Evolutionary conservation across 2,797 vertebrate species (phyloP).

Genomic region (Buphagus erythrorhynchus): DNA sequence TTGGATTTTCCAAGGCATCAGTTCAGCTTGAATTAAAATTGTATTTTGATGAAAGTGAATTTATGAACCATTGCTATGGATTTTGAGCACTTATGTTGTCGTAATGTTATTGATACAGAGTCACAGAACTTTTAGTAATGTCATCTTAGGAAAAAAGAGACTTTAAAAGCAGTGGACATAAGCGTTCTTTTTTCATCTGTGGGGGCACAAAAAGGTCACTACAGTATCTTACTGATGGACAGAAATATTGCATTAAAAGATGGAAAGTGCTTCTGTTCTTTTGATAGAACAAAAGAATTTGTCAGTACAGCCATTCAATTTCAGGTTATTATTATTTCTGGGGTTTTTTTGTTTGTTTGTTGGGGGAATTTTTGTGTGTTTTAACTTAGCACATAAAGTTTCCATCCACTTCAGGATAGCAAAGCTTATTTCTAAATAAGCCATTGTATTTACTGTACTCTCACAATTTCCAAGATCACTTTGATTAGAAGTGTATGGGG

Average conservation of each 20-base stretch:
- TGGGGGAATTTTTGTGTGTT: not conserved
- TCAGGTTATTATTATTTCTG: not conserved
- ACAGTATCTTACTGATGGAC: not conserved
- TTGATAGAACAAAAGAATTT: not conserved
- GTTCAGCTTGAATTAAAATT: conserved; percentile 61
- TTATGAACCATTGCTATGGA: conserved; percentile 47
- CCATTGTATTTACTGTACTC: not conserved
- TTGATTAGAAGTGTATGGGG: not conserved
- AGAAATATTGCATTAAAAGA: not conserved
- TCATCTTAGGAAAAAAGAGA: not conserved
- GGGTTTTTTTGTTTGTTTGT: rapidly evolving
- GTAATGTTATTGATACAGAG: conserved; percentile 63
- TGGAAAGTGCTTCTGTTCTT: not conserved
- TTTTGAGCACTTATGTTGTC: conserved; percentile 66
- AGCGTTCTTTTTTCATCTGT: not conserved
- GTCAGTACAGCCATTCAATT: not conserved
- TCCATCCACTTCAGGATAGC: not conserved
- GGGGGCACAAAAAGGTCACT: not conserved
- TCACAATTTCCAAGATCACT: not conserved
- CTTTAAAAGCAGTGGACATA: not conserved
- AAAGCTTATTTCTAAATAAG: not conserved
- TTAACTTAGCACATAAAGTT: not conserved
- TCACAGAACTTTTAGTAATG: conserved; percentile 58
- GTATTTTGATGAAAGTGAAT: conserved; percentile 60
- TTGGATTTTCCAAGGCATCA: conserved; percentile 64